A percentile compares a stretch with the other conserved stretches of the same genome.
Conservation (phyloP, 2,113 vertebrate species). For the Myodes glareolus region DNA sequence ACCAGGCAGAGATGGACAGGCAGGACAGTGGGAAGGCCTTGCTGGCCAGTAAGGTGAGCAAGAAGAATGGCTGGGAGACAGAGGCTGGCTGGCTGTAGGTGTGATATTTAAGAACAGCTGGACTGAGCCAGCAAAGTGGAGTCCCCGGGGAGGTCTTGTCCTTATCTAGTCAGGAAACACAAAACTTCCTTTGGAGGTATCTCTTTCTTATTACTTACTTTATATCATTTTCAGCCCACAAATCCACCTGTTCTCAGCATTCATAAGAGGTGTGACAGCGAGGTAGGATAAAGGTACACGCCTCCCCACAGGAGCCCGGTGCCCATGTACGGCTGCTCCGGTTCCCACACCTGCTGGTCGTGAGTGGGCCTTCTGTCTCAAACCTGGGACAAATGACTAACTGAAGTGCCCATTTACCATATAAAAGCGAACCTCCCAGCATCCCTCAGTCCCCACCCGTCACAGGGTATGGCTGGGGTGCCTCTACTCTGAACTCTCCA, state of each 20-base stretch:
- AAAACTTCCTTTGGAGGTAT: background rate
- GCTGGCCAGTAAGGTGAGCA: background rate
- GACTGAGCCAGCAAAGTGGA: background rate
- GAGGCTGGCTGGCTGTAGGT: background rate
- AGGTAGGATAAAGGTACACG: background rate
- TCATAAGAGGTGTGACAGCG: background rate
- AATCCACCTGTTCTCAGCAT: background rate
- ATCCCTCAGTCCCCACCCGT: background rate
- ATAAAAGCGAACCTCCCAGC: background rate
- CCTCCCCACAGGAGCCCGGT: background rate
- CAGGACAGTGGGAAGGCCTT: background rate
- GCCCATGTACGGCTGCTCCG: background rate
- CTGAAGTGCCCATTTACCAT: background rate
- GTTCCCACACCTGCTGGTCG: background rate
- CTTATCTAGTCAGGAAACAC: background rate
- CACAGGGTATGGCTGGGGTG: background rate
- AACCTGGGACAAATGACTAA: background rate
- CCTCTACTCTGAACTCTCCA: background rate
- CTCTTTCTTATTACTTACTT: background rate
- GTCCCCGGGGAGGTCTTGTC: background rate
- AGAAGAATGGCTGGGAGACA: background rate
- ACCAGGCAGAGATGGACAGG: background rate
- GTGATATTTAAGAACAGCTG: accelerated
- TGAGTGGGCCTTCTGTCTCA: background rate
- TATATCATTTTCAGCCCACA: background rate